Evolutionary conservation across 2,888 invertebrate genomes (phyloP).

Genomic region (Macrophya alboannulata): DNA sequence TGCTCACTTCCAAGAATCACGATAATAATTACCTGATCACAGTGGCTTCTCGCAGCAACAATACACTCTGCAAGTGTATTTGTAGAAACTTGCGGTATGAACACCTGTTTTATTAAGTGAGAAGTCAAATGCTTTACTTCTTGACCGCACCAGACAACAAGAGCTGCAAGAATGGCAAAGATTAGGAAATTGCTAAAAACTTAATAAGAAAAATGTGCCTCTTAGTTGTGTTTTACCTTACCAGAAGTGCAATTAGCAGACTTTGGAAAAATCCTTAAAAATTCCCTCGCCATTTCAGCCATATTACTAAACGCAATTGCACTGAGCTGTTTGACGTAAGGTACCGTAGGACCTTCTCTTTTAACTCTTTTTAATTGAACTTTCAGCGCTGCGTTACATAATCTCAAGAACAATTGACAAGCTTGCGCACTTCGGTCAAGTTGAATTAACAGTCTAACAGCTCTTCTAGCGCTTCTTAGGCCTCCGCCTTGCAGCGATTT

Average conservation of each 20-base stretch:
- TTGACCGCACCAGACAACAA: constrained; percentile 95
- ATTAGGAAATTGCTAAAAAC: constrained; percentile 15
- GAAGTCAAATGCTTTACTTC: constrained; percentile 91
- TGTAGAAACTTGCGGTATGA: constrained; percentile 93
- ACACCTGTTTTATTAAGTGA: constrained; percentile 93
- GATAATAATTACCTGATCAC: constrained; percentile 82
- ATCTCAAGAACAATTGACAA: constrained; percentile 90
- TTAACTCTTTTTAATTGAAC: constrained; percentile 91
- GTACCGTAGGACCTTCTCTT: constrained; percentile 89
- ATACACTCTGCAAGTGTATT: constrained; percentile 94
- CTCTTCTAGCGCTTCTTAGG: constrained; percentile 91
- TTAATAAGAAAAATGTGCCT: background rate
- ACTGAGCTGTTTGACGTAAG: constrained; percentile 91
- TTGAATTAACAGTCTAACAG: constrained; percentile 92
- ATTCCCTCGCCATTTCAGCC: constrained; percentile 88
- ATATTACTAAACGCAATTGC: constrained; percentile 93
- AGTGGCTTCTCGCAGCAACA: constrained; percentile 89
- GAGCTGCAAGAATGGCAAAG: constrained; percentile 81
- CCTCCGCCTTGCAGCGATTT: constrained; percentile 95
- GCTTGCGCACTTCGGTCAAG: constrained; percentile 89
- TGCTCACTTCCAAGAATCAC: background rate
- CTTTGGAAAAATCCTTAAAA: constrained; percentile 91
- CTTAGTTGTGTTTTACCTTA: constrained; percentile 72
- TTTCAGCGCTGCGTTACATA: constrained; percentile 91
- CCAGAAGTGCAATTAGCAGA: constrained; percentile 89